Conservation (phyloP, 2,113 vertebrate species). For the Neogale vison region DNA sequence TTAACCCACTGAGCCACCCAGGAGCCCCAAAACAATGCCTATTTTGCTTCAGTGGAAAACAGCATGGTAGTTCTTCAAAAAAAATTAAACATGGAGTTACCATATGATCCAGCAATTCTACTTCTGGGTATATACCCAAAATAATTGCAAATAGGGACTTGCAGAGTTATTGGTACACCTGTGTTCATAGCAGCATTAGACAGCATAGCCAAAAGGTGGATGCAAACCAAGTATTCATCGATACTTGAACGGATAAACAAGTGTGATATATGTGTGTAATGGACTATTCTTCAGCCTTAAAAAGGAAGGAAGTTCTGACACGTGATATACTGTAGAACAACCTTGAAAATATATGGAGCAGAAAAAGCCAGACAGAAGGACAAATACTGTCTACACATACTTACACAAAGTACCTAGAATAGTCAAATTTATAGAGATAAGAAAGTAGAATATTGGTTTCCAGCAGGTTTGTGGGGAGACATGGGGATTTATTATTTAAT, state of each 20-base stretch:
- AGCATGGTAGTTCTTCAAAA: neutral
- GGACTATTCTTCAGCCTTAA: neutral
- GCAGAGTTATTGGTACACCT: neutral
- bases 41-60: neutral
- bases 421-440: neutral
- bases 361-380: neutral
- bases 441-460: neutral
- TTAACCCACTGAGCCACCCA: no score
- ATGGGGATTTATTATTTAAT: neutral
- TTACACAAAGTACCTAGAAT: neutral
- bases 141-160: neutral
- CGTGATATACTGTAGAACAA: neutral
- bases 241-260: neutral
- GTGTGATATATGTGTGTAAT: neutral
- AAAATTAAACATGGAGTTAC: neutral
- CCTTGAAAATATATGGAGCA: neutral
- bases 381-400: neutral
- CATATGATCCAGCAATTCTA: neutral
- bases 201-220: neutral
- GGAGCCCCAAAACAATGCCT: neutral
- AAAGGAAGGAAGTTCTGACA: neutral
- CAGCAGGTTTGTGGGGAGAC: no score
- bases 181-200: neutral
- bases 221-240: no score
- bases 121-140: neutral